These are phyloP conservation scores for Xerus rutilus DNA, from an alignment of 2,797 vertebrate species.

Conservation along the genomic window DNA sequence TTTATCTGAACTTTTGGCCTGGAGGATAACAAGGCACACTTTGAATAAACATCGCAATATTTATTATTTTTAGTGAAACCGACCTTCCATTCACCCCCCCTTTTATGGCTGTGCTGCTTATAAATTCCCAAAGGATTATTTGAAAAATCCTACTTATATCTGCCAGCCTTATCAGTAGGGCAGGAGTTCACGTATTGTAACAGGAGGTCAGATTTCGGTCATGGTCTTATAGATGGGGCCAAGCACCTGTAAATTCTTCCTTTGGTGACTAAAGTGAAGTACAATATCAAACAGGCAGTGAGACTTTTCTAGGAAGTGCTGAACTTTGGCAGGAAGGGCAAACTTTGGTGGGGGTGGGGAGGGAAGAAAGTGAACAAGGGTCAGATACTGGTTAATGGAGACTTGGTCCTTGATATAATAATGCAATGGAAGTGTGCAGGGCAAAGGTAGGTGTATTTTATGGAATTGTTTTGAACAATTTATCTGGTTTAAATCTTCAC, in stretches of 20 bases:
- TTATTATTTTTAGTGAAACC: constrained; percentile 90
- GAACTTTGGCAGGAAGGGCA: constrained; percentile 92
- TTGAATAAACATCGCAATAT: constrained; percentile 90
- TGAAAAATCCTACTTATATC: constrained; percentile 88
- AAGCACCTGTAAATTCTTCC: constrained; percentile 91
- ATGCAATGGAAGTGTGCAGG: constrained; percentile 63
- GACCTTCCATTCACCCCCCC: constrained; percentile 90
- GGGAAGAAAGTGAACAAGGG: constrained; percentile 88
- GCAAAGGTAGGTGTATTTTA: constrained; percentile 68
- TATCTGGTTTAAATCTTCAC: constrained; percentile 66
- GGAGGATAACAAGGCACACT: constrained; percentile 88
- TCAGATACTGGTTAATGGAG: constrained; percentile 87
- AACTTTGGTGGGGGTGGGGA: constrained; percentile 88
- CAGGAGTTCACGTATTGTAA: constrained; percentile 90
- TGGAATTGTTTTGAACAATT: constrained; percentile 73
- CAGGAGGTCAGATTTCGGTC: constrained; percentile 89
- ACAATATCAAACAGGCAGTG: constrained; percentile 88
- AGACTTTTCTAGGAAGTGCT: constrained; percentile 90
- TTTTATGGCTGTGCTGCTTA: constrained; percentile 89
- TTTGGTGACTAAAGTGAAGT: constrained; percentile 86
- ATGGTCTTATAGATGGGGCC: constrained; percentile 89
- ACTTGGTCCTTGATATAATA: constrained; percentile 82
- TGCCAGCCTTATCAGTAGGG: constrained; percentile 90
- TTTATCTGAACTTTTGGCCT: constrained; percentile 89
- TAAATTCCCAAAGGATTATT: constrained; percentile 90